phyloP scores from a whole-genome alignment of 2,888 invertebrate species.

The Scaptodrosophila latifasciaeformis region DNA sequence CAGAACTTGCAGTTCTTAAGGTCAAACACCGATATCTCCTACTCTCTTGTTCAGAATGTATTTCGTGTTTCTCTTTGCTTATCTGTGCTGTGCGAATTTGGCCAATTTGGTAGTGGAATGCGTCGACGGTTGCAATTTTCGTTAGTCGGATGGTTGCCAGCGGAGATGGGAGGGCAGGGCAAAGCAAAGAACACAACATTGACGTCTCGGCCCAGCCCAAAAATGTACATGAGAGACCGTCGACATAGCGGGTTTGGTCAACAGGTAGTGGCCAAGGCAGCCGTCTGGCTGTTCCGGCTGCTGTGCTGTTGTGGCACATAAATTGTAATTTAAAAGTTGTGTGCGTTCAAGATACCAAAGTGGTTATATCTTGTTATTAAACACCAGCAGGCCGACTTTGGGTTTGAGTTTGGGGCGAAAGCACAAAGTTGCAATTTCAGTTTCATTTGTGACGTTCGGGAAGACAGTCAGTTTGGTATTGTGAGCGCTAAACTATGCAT shows the following conservation, averaged over 20 bases:
- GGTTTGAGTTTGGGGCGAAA: no score
- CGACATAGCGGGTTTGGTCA: no score
- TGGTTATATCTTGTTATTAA: not conserved
- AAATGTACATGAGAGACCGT: not conserved
- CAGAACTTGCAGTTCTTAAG: not conserved
- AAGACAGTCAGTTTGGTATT: constrained; percentile 19
- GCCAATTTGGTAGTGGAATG: constrained; percentile 53
- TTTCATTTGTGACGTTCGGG: constrained; percentile 25
- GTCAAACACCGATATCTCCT: not conserved
- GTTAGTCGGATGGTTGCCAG: no score
- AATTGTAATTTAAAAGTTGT: constrained; percentile 50
- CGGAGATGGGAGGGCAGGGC: no score
- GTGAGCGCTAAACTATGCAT: not conserved
- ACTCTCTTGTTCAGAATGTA: no score
- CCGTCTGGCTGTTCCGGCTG: constrained; percentile 21
- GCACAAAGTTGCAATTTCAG: constrained; percentile 35
- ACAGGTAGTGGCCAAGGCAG: constrained; percentile 30
- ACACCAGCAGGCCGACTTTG: no score
- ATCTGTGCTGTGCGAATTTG: no score
- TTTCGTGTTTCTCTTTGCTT: no score
- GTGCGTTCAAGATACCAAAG: not conserved
- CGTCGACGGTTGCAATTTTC: constrained; percentile 20
- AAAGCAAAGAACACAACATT: constrained; percentile 3
- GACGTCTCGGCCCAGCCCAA: not conserved
- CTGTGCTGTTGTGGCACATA: constrained; percentile 44